Evolutionary conservation across 1,140 invertebrate species (phyloP).

Genomic region (Watersipora subatra): DNA sequence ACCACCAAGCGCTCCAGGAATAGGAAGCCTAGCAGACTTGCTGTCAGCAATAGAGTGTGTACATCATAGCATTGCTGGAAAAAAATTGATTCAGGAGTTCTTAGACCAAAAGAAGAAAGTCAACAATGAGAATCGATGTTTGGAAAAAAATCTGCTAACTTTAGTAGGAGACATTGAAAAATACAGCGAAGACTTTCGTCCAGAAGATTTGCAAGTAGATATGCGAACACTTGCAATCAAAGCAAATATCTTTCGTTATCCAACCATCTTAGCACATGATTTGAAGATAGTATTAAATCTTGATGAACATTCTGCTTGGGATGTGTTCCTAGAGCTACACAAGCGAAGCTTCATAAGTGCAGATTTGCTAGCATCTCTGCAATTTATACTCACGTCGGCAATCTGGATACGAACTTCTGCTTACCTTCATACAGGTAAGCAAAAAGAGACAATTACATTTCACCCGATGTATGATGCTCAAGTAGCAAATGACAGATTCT

Average conservation of each 20-base stretch:
- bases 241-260: not conserved
- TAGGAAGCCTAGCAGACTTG: too few species aligned
- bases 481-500: not conserved
- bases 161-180: too few species aligned
- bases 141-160: too few species aligned
- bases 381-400: not conserved
- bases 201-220: not conserved
- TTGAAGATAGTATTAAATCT: not conserved
- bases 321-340: not conserved
- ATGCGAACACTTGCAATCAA: not conserved
- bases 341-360: not conserved
- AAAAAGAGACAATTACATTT: not conserved
- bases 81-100: too few species aligned
- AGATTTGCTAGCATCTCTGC: not conserved
- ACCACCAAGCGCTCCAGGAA: too few species aligned
- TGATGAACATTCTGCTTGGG: not conserved
- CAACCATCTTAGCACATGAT: not conserved
- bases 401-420: not conserved
- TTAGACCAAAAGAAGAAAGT: too few species aligned
- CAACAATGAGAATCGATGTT: too few species aligned
- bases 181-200: not conserved
- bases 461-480: not conserved
- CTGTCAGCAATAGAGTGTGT: too few species aligned
- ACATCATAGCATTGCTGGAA: too few species aligned
- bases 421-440: not conserved